Conservation (phyloP, 2,797 vertebrate species). For the Acridotheres tristis region DNA sequence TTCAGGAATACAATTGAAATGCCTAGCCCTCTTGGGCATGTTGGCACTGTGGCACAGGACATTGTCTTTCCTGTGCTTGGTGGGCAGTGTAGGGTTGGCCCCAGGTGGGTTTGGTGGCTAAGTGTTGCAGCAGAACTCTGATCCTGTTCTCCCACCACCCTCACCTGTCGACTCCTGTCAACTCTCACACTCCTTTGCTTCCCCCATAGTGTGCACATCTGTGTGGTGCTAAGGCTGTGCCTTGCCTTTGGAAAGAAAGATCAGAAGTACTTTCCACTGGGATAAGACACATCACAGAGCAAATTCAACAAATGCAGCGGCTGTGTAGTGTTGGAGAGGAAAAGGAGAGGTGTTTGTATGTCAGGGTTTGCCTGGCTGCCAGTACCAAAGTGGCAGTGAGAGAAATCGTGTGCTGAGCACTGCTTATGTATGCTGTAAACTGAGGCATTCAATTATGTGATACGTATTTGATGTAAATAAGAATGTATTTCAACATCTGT, state of each 20-base stretch:
- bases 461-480: conserved; percentile 6
- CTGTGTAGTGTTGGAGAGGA: background rate
- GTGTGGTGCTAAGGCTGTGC: background rate
- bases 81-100: fast-evolving
- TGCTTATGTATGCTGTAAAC: background rate
- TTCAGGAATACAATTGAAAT: background rate
- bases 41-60: background rate
- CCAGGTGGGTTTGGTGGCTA: background rate
- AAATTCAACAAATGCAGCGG: background rate
- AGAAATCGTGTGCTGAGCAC: background rate
- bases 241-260: background rate
- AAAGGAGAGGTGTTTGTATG: background rate
- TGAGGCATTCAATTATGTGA: background rate
- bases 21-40: background rate
- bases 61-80: fast-evolving
- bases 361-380: conserved; percentile 5
- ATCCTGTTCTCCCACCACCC: background rate
- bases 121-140: fast-evolving
- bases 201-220: fast-evolving
- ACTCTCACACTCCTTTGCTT: background rate
- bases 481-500: background rate
- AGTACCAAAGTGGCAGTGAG: background rate
- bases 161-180: background rate
- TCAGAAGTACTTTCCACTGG: background rate
- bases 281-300: background rate